Base-by-base conservation (phyloP, 2,888 invertebrate genomes). In the Agriopis leucophaearia region DNA sequence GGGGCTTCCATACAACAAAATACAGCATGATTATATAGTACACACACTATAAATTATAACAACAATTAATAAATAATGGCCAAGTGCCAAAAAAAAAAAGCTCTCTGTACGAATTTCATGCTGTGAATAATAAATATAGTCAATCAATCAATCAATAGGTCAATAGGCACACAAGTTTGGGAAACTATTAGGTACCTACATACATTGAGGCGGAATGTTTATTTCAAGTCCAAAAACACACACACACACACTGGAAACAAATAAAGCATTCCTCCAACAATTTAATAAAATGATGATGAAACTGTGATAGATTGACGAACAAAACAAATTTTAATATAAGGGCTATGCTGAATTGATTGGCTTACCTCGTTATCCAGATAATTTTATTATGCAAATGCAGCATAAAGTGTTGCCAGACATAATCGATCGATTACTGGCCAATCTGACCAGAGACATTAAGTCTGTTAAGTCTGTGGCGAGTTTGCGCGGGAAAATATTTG, bases 351-450 rank as follows among this genome's bases (percentile, higher is more conserved):
- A 72, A 75, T 71, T 71, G 71, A 75, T 75, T 75, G 74, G 66
- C 68, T 65, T 72, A 64, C 68, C 75, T 71, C 74, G 75, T 75
- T 73, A 72, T 66, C 70, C 71, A 66, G 72, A 72, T 74, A 93
- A 93, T 94, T 93, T 91, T 90, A 93, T 94, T 94, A 93, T 92
- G 93, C 92, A 93, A 94, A 94, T 92, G 87, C 78, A 75, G 86
- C 82, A 84, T 92, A 91, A 93, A 91, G 92, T 93, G 93, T 92
- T 92, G 89, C 89, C 85, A 82, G 88, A 84, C 82, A 86, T 91
- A 91, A 93, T 92, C 86, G 87, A 81, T 89, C 82, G 86, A 90
- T 87, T 75, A 75, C 68, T 56, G 56, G 66, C 71, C 71, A 74
- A 75, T 77, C 74, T 74, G 76, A 67, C 79, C 78, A 78, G 82